Evolutionary conservation across 2,797 vertebrate genomes (phyloP).

Genomic region (Melanotaenia nigrans): DNA sequence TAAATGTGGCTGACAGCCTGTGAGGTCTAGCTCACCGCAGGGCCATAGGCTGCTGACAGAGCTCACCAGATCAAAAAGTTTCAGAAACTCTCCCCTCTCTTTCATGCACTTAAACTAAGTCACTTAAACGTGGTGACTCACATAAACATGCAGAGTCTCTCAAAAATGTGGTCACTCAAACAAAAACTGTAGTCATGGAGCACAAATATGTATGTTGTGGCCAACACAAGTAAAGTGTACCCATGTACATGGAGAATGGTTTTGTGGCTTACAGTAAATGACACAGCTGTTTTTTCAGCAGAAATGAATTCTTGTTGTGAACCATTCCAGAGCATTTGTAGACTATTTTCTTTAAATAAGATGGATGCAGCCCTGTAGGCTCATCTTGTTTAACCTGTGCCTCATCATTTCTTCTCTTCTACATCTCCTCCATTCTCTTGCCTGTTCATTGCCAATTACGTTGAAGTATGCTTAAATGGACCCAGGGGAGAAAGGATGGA

Average conservation of each 20-base stretch:
- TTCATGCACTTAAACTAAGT: constrained; percentile 43
- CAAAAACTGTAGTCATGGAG: constrained; percentile 6
- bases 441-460: not conserved
- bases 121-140: constrained; percentile 48
- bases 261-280: no score
- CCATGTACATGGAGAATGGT: not conserved
- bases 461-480: not conserved
- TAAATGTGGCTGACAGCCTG: constrained; percentile 57
- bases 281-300: not conserved
- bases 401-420: not conserved
- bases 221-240: constrained; percentile 12
- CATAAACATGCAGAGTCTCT: constrained; percentile 28
- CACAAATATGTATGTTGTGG: constrained; percentile 39
- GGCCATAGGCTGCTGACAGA: constrained; percentile 33
- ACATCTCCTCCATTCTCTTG: not conserved
- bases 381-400: not conserved
- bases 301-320: not conserved
- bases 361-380: no score
- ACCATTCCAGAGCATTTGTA: no score
- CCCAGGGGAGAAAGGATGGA: not conserved
- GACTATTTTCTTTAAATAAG: no score
- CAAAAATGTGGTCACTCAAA: constrained; percentile 29
- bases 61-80: constrained; percentile 51
- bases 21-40: constrained; percentile 58
- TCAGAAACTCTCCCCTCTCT: constrained; percentile 24